A percentile compares a stretch with the other conserved stretches of the same genome.
Conservation (phyloP, 2,113 vertebrate genomes). For the Phylloscopus whistleri region DNA sequence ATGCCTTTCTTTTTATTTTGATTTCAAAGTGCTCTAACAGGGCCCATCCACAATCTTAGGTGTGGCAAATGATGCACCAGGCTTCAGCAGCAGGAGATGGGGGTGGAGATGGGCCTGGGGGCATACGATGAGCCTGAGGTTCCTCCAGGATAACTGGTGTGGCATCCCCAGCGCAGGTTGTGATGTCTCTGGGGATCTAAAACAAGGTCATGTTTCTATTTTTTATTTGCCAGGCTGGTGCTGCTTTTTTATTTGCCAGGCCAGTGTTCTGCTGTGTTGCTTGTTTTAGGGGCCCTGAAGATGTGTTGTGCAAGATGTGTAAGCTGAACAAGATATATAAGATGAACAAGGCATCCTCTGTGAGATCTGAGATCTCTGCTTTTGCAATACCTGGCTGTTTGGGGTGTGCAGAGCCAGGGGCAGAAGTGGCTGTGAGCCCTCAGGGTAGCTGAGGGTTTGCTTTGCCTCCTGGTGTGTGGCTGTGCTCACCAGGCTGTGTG, state of each 20-base stretch:
- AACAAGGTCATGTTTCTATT: neutral
- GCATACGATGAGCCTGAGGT: neutral
- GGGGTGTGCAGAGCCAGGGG: neutral
- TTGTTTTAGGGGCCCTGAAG: neutral
- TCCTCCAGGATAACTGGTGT: neutral
- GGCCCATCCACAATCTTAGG: neutral
- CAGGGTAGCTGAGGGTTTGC: accelerated
- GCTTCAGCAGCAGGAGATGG: neutral
- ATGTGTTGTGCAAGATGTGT: neutral
- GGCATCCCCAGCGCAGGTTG: neutral
- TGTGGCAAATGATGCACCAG: neutral
- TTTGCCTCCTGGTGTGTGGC: accelerated
- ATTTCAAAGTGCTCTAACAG: neutral
- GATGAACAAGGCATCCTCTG: accelerated
- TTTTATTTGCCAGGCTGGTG: neutral
- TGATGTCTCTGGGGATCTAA: neutral
- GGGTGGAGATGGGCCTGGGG: neutral
- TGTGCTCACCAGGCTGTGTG: neutral
- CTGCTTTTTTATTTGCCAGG: neutral
- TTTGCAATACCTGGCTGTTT: neutral
- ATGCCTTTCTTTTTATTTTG: neutral
- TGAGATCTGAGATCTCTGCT: neutral
- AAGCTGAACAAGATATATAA: neutral
- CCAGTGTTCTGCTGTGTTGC: neutral
- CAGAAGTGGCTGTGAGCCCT: neutral